phyloP scores from a whole-genome alignment of 2,797 vertebrate genomes.

The Gadopsis bispinosus region DNA sequence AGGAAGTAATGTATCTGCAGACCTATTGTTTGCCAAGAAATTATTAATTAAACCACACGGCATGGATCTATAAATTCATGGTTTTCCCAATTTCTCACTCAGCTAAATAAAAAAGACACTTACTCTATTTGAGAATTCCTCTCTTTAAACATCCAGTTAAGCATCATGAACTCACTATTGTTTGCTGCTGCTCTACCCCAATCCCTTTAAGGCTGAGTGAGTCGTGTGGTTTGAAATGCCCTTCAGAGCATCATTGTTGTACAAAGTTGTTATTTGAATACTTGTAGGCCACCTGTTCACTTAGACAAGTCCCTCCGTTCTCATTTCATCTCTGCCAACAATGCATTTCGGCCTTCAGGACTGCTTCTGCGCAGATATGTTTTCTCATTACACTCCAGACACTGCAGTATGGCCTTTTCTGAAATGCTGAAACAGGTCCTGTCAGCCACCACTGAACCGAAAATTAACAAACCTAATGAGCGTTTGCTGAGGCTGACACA shows the following conservation, averaged over 20 bases:
- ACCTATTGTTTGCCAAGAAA: constrained; percentile 6
- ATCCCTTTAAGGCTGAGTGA: constrained; percentile 16
- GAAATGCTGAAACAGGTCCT: constrained; percentile 12
- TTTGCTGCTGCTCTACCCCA: background rate
- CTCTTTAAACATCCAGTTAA: background rate
- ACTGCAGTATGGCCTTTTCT: background rate
- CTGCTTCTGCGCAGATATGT: constrained; percentile 15
- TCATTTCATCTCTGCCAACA: constrained; percentile 1
- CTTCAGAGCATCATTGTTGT: constrained; percentile 17
- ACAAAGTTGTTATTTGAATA: constrained; percentile 26
- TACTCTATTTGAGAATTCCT: background rate
- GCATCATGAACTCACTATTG: background rate
- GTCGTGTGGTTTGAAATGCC: constrained; percentile 14
- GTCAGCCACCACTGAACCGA: constrained; percentile 6
- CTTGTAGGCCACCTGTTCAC: constrained; percentile 11
- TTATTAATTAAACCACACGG: background rate
- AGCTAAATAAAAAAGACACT: background rate
- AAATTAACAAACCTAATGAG: constrained; percentile 14
- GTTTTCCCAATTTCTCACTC: background rate
- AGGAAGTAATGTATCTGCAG: background rate
- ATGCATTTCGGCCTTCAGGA: background rate
- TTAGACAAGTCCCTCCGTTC: background rate
- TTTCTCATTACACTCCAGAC: constrained; percentile 17
- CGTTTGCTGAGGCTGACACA: constrained; percentile 25
- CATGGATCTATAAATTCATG: background rate